Percentiles rank a stretch among this genome's conserved stretches.
Evolutionary conservation across 1,140 invertebrate species (phyloP).

Genomic region (Leptinotarsa texana): DNA sequence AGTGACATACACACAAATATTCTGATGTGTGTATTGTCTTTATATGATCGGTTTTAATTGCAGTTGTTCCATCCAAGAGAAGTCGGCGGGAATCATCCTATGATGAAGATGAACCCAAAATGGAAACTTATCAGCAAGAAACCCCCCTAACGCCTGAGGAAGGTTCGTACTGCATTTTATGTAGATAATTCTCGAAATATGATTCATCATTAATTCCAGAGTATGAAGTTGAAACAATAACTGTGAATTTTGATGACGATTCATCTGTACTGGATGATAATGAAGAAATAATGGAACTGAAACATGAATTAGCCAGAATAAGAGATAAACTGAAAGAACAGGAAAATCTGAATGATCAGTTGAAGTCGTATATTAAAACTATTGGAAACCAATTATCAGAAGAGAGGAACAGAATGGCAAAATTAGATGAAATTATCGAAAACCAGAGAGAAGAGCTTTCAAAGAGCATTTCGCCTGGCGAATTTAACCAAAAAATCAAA

Average conservation of each 20-base stretch:
- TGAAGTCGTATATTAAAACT: neutral
- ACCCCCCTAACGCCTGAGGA: neutral
- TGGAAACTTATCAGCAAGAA: neutral
- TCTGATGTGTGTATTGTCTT: too few relatives aligned
- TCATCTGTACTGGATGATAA: too few relatives aligned
- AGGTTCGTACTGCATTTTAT: neutral
- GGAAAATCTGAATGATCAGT: neutral
- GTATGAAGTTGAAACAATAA: too few relatives aligned
- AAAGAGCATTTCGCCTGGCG: neutral
- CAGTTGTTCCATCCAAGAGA: too few relatives aligned
- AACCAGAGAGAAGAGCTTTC: neutral
- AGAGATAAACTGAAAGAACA: neutral
- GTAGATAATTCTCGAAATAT: neutral
- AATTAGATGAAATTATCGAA: neutral
- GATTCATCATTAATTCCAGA: neutral
- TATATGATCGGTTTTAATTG: too few relatives aligned
- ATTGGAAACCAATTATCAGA: neutral
- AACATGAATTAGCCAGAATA: too few relatives aligned
- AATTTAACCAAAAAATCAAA: neutral
- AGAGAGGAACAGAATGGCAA: neutral
- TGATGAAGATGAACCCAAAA: neutral
- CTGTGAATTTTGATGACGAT: too few relatives aligned
- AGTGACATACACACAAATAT: too few relatives aligned
- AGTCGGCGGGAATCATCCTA: too few relatives aligned
- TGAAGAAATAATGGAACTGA: too few relatives aligned